Evolutionary conservation across 1,140 invertebrate genomes (phyloP), one percentile per base, ranked within the genome.

Genomic region (Drosophila serrata): DNA sequence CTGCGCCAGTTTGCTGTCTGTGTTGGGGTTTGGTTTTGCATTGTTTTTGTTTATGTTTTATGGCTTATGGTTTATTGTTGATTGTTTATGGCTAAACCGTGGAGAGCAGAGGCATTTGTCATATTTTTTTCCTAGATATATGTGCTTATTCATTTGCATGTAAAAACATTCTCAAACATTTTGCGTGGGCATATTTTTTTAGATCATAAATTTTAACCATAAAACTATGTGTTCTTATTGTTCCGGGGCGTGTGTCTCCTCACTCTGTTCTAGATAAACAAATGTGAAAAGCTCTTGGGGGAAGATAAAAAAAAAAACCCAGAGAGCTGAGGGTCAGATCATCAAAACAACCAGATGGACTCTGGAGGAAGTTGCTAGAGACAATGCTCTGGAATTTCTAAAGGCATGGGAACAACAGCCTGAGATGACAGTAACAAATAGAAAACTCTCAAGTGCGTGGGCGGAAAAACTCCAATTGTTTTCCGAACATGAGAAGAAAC

Each of bases 161-260:
- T 75, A 15, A 35, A 74, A 85, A 65, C 69, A 87, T 73, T 64
- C 79, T 39, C 62, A 68, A 61, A 68, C 68, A 74, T 79, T 80
- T 88, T 31, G 85, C 76, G 73, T 80, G 84, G 84, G 84, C 67
- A 87, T 68, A 80, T 69, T 78, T 75, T 75, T 78, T 73, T 72
- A 84, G 84, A 87, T 88, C 81, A 87, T 87, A 88, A 82, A 88
- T 87, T 88, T 67, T 46, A 79, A 62, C 74, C 19, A 87, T 87
- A 87, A 82, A 80, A 85, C 19, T 58, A 19, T 46, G 33, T 39
- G 27, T n/a, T 40, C 35, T 63, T 49, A 74, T 64, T 49, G 46
- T 57, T 40, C 59, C 59, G 22, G 12, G 24, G 56, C 22, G 31
- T 35, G 42, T 33, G 27, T 49, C 48, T 31, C 19, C 43, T 8